Conservation (phyloP, 2,113 vertebrate genomes). For the Vombatus ursinus region DNA sequence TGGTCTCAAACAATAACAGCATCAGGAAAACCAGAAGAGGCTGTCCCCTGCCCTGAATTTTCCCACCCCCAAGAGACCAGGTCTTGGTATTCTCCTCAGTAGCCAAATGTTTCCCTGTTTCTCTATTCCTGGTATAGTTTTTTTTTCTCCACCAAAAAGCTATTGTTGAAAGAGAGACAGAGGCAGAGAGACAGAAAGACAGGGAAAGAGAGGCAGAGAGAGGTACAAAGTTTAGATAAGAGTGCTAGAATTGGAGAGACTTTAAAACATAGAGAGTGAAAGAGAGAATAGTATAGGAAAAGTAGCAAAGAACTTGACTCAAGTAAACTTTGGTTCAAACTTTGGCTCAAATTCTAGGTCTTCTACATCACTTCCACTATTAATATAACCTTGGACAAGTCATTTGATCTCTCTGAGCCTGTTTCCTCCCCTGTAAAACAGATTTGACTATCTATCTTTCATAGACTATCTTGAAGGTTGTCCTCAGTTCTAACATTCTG, state of each 20-base stretch:
- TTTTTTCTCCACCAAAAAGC: neutral
- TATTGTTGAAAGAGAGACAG: neutral
- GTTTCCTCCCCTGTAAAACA: neutral
- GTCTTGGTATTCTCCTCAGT: conserved; percentile 50
- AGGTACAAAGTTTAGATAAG: too few species aligned
- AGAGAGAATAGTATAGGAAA: neutral
- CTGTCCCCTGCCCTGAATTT: conserved; percentile 72
- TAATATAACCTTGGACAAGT: neutral
- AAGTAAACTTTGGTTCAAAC: neutral
- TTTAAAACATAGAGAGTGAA: neutral
- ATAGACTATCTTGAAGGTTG: neutral
- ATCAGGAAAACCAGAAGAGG: conserved; percentile 80
- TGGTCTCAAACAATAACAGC: conserved; percentile 75
- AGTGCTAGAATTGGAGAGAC: too few species aligned
- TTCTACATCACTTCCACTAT: neutral
- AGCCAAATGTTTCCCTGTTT: conserved; percentile 46
- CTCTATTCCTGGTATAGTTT: conserved; percentile 57
- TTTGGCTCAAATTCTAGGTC: neutral
- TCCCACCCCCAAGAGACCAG: conserved; percentile 76
- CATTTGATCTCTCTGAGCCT: neutral
- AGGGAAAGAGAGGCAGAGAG: too few species aligned
- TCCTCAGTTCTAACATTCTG: neutral
- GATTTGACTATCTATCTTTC: too few species aligned
- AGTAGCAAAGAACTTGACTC: neutral
- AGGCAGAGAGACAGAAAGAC: neutral